A percentile compares a stretch with the other conserved stretches of the same genome.
Conservation (phyloP, 2,113 vertebrate genomes). For the Orcinus orca region DNA sequence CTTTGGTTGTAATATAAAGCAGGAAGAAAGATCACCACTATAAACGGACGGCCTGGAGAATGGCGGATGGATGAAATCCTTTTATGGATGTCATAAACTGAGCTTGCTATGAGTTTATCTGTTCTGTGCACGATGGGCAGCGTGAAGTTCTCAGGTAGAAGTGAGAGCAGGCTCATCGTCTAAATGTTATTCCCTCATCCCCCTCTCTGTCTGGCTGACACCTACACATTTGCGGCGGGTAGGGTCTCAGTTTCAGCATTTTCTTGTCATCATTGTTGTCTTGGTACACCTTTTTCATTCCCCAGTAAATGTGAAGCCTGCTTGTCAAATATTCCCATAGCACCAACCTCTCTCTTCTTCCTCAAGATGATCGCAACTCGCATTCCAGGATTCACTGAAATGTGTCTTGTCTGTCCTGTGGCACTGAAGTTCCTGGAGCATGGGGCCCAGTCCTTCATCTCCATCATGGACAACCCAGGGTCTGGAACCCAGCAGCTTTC, state of each 20-base stretch:
- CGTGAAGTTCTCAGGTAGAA: not conserved
- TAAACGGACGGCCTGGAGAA: slow-evolving; percentile 13
- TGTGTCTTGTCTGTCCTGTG: not conserved
- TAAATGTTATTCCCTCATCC: no score
- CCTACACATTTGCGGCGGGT: rapidly evolving
- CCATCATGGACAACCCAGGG: not conserved
- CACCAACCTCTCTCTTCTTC: not conserved
- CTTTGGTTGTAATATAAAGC: slow-evolving; percentile 19
- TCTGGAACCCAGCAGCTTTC: not conserved
- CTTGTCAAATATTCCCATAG: not conserved
- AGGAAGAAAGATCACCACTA: slow-evolving; percentile 32
- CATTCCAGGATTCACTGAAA: not conserved
- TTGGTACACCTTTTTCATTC: not conserved
- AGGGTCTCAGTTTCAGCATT: not conserved
- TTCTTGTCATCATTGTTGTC: not conserved
- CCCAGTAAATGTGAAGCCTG: not conserved
- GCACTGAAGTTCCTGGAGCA: not conserved
- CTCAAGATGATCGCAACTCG: not conserved
- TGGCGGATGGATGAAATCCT: not conserved
- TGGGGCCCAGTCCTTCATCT: not conserved
- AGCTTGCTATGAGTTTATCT: not conserved
- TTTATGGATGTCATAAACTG: slow-evolving; percentile 36
- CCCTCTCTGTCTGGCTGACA: not conserved
- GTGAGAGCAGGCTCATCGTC: not conserved
- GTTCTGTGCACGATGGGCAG: rapidly evolving